Base-by-base conservation (phyloP, 2,888 invertebrate species). In the Zootermopsis nevadensis region DNA sequence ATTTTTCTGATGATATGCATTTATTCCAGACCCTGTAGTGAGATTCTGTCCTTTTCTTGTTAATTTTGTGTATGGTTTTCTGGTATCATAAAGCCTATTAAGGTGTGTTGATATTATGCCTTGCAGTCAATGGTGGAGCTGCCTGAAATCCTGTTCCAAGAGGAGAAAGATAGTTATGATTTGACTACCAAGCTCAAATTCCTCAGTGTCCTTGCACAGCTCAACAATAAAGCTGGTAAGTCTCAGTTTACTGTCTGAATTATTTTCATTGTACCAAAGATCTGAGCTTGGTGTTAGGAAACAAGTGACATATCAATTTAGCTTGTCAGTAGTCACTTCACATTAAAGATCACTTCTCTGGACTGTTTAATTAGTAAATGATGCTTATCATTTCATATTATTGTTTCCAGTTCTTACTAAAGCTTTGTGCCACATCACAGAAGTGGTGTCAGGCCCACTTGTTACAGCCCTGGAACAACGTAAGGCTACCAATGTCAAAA, bases 91-190 rank as follows among this genome's bases (percentile, higher is more conserved):
- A 48, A 48, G 42, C 42, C 8, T 48, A 19, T 48, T 48, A 19
- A 48, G 48, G 19, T 48, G 48, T 48, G 48, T 72, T 85, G 86
- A 83, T 48, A 19, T 48, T 48, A 15, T 48, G 84, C 85, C 86
- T 89, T 90, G 80, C 87, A 95, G 93, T 93, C 93, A 84, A 92
- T 93, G 88, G 93, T 91, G 84, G 93, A 92, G 85, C 89, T 96
- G 85, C 94, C 95, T 82, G 91, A 92, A 87, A 95, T 95, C 87
- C 91, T 96, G 77, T 92, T 93, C 86, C 94, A 95, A 89, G 96
- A 96, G 89, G 95, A 96, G 88, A 93, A 94, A 87, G 94, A 95
- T 82, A 90, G 90, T 31, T 91, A 90, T 84, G 88, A 89, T 69
- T 85, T 85, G 35, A 85, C 87, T 24, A 82, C 84, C 4, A 82